Evolutionary conservation across 2,113 vertebrate genomes (phyloP).

Genomic region (Oryzias melastigma): DNA sequence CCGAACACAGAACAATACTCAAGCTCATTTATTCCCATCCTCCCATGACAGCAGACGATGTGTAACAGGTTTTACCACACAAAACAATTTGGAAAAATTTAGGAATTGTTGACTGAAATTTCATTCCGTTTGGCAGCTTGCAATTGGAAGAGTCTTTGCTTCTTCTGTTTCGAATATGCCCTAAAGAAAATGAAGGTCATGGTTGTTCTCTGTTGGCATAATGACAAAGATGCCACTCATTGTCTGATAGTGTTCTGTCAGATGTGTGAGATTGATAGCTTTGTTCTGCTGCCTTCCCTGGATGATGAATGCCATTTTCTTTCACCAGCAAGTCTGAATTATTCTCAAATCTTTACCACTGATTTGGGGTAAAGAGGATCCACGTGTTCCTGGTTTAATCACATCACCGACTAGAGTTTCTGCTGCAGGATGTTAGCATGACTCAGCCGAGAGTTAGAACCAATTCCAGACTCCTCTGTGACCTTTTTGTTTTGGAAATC

Average conservation of each 20-base stretch:
- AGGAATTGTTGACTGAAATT: background rate
- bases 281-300: conserved; percentile 48
- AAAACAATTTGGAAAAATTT: conserved; percentile 44
- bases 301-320: conserved; percentile 31
- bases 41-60: conserved; percentile 41
- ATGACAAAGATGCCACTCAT: conserved; percentile 27
- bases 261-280: conserved; percentile 54
- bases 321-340: conserved; percentile 17
- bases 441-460: conserved; percentile 25
- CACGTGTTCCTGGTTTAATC: too few species aligned
- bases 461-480: background rate
- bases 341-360: background rate
- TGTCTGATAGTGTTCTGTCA: conserved; percentile 34
- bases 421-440: conserved; percentile 3
- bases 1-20: conserved; percentile 69
- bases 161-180: too few species aligned
- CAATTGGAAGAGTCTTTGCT: background rate
- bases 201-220: background rate
- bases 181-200: too few species aligned
- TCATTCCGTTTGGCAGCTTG: background rate
- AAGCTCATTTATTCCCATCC: conserved; percentile 66
- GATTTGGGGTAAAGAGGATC: too few species aligned
- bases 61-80: conserved; percentile 27
- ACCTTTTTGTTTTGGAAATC: conserved; percentile 20
- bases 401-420: background rate